Evolutionary conservation across 2,797 vertebrate species (phyloP).

Genomic region (Podargus strigoides): DNA sequence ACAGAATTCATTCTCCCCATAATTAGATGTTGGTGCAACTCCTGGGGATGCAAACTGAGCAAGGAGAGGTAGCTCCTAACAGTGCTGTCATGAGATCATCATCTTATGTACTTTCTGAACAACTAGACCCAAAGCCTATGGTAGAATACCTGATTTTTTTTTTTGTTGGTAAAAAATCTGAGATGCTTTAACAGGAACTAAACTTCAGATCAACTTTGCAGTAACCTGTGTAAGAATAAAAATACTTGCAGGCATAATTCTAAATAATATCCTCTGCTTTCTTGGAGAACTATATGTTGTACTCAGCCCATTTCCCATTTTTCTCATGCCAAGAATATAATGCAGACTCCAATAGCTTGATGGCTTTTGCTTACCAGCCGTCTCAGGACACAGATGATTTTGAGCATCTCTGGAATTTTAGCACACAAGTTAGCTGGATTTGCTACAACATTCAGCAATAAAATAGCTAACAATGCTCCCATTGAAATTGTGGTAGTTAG

Average conservation of each 20-base stretch:
- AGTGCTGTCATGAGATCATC: neutral
- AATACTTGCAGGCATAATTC: neutral
- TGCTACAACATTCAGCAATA: neutral
- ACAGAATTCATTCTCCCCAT: neutral
- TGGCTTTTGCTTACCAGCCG: slow-evolving; percentile 9
- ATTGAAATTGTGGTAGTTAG: slow-evolving; percentile 8
- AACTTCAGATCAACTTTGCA: neutral
- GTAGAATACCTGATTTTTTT: neutral
- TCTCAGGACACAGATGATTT: slow-evolving; percentile 24
- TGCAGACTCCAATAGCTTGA: neutral
- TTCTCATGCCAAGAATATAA: neutral
- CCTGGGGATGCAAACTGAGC: neutral
- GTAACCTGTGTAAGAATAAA: neutral
- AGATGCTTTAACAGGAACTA: neutral
- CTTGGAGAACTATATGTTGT: neutral
- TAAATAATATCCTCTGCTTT: neutral
- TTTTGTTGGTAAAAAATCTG: neutral
- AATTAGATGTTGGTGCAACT: neutral
- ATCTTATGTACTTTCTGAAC: neutral
- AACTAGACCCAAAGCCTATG: neutral
- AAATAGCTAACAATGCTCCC: slow-evolving; percentile 22
- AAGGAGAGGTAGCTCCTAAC: neutral
- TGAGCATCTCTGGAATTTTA: slow-evolving; percentile 36
- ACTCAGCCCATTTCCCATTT: neutral
- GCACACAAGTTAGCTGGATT: neutral